Conservation (phyloP, 2,113 vertebrate species). For the Silurus asotus region DNA sequence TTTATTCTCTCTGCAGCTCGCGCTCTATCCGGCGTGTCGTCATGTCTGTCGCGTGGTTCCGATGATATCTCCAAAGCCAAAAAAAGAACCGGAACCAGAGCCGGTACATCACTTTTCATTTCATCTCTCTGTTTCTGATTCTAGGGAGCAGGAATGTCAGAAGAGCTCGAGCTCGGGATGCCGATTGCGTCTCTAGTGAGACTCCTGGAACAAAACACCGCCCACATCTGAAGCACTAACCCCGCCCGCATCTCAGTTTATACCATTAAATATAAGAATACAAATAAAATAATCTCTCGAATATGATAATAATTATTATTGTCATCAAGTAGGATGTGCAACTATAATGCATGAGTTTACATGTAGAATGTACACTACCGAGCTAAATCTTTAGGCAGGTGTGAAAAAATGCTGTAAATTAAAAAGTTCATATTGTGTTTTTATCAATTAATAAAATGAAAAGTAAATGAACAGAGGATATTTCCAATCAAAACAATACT, state of each 20-base stretch:
- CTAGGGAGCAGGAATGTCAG: not conserved
- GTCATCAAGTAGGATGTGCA: not conserved
- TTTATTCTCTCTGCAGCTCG: constrained; percentile 7
- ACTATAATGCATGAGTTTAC: too few species aligned
- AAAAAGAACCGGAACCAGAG: not conserved
- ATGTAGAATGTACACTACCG: too few species aligned
- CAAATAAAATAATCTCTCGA: not conserved
- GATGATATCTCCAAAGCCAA: not conserved
- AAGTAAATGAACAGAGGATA: too few species aligned
- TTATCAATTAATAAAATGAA: too few species aligned
- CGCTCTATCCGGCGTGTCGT: not conserved
- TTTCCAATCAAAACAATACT: too few species aligned
- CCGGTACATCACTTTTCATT: not conserved
- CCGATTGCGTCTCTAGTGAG: not conserved
- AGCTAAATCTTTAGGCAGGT: too few species aligned
- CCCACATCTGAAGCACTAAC: not conserved
- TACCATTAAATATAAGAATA: not conserved
- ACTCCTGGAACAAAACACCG: not conserved
- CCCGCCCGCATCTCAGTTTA: not conserved
- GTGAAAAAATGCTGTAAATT: too few species aligned
- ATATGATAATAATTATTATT: not conserved
- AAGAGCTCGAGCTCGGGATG: not conserved
- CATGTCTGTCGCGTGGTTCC: constrained; percentile 1
- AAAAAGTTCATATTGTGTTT: too few species aligned
- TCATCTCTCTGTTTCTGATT: not conserved